Evolutionary conservation across 2,113 vertebrate species (phyloP), one percentile per base, ranked within the genome.

Genomic region (Dicerorhinus sumatrensis): DNA sequence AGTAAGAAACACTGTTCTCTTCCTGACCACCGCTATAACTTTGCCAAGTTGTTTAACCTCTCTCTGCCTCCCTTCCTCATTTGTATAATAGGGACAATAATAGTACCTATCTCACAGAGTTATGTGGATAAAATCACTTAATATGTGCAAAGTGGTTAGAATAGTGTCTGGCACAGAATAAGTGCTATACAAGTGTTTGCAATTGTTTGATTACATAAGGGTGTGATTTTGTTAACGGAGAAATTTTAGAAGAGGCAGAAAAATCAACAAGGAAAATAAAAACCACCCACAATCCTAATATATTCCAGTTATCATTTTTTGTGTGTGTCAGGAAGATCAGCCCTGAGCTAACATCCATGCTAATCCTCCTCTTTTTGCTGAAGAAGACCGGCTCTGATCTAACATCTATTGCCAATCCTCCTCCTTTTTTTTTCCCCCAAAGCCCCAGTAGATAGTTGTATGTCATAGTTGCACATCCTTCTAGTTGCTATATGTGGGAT

Each of bases 221-320:
- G 13, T 92, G 25, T 81, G 51, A 69, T 92, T 97, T 95, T 94
- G 13, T 79, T 69, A 89, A 69, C 62, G 27, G 62, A 89, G 54
- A 73, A 46, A 51, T 42, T 67, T 77, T 65, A 46, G 29, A 91
- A 91, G 20, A 96, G 48, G 67, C 20, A 91, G 46, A 92, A 73
- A 87, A 93, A 81, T 89, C 88, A 92, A 48, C 39, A 93, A 82
- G 82, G 62, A 89, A 91, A 95, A 67, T 31, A 67, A 88, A 94
- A 94, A 86, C 82, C 6, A 63, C 14, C 36, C 58, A 65, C 6
- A 8, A 36, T 87, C 29, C 67, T 91, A 89, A 77, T 63, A 65
- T 54, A 56, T 58, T 86, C 29, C 14, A 89, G 13, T 60, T 69
- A 79, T 88, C 81, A 65, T 77, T 77, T 86, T 89, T 97, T 62